Conservation (phyloP, 2,113 vertebrate genomes). For the Neodontobutis hainanensis region DNA sequence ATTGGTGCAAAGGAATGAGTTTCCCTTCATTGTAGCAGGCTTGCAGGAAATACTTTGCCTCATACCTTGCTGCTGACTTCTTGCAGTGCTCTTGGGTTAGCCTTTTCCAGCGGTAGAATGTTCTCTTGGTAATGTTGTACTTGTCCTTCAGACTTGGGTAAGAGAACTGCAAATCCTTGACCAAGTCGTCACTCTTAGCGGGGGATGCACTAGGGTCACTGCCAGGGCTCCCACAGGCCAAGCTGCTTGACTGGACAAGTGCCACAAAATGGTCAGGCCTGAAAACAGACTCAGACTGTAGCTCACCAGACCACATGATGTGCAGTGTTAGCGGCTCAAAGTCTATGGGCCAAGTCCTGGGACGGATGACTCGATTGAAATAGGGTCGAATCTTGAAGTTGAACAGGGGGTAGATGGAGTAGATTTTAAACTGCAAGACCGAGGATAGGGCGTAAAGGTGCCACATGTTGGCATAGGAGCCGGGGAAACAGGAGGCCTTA, state of each 20-base stretch:
- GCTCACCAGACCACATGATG: constrained; percentile 93
- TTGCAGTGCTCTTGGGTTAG: constrained; percentile 89
- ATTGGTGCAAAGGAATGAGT: constrained; percentile 87
- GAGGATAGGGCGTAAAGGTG: constrained; percentile 92
- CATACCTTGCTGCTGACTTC: constrained; percentile 88
- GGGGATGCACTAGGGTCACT: constrained; percentile 60
- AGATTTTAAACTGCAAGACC: constrained; percentile 89
- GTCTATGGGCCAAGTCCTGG: constrained; percentile 77
- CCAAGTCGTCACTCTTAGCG: constrained; percentile 77
- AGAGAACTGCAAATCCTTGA: constrained; percentile 82
- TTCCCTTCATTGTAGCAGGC: constrained; percentile 87
- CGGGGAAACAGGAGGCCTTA: constrained; percentile 93
- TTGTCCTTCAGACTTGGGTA: constrained; percentile 86
- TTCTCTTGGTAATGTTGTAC: constrained; percentile 91
- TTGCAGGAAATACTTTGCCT: constrained; percentile 93
- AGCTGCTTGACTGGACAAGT: constrained; percentile 81
- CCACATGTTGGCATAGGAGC: constrained; percentile 96
- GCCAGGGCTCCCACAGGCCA: constrained; percentile 48
- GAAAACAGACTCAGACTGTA: constrained; percentile 84
- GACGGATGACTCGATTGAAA: constrained; percentile 90
- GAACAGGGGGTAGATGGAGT: constrained; percentile 95
- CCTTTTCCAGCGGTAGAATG: constrained; percentile 93
- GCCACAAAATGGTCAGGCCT: constrained; percentile 90
- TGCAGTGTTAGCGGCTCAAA: constrained; percentile 80
- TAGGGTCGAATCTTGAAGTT: constrained; percentile 95